Base-by-base conservation (phyloP, 2,797 vertebrate genomes). In the Pangasius macronema region DNA sequence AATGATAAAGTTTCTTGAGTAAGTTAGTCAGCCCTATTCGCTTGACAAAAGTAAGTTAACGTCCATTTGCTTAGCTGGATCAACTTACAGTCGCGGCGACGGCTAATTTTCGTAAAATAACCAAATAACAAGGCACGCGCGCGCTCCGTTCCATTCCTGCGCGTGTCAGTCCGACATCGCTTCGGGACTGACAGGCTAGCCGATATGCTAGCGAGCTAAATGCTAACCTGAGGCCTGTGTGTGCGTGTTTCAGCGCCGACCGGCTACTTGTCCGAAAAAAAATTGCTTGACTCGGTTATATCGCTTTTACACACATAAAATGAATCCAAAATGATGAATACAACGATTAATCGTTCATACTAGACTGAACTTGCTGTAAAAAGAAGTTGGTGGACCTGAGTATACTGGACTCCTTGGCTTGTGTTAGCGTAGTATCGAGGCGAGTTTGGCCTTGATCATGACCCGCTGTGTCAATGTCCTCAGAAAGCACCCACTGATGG, bases 401-500 rank as follows among this genome's bases (percentile, higher is more conserved):
- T 11, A 5, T 14, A n/a, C 0, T 14, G 5, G 80, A 46, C 36
- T 46, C 22, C 8, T 1, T 2, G 51, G 57, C 63, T n/a, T 30
- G 27, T 42, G 67, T 42, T 55, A 18, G 36, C 30, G 3, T 1
- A 7, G 27, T 85, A 10, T n/a, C 6, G 42, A 33, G 0, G 42
- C 46, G 88, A 89, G n/a, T 63, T 88, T 91, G 90, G 89, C 90
- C 91, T 91, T 91, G 91, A 88, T 90, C 87, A 6, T 91, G 89
- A 91, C 87, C 86, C 87, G 49, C 22, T 79, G 53, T n/a, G 30
- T 16, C 22, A 63, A 49, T 46, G 53, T 42, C 36, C 33, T 18
- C 30, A 30, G 7, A 39, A 67, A 1, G 2, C 67, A n/a, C 83
- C 0, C 0, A 9, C 33, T 49, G 59, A 11, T 7, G 16, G n/a